Percentiles rank a stretch among this genome's conserved stretches.
Evolutionary conservation across 2,797 vertebrate genomes (phyloP).

Genomic region (Glyptemys insculpta): DNA sequence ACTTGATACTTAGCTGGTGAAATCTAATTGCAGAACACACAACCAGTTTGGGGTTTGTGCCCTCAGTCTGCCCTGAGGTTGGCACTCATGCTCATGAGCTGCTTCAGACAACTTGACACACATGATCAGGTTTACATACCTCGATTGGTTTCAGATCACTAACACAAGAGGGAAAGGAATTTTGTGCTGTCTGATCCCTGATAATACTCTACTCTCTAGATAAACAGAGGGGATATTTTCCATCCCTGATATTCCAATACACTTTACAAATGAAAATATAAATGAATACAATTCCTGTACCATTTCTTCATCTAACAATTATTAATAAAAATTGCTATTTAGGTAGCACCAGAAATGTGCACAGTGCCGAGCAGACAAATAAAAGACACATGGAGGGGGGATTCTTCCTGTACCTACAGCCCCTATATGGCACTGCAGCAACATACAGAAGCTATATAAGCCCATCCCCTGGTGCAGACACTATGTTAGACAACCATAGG

Average conservation of each 20-base stretch:
- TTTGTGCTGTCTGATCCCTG: not conserved
- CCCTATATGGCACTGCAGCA: too few species aligned
- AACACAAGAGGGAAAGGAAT: not conserved
- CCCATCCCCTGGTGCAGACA: not conserved
- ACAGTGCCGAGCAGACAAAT: not conserved
- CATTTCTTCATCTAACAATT: not conserved
- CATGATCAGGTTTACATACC: not conserved
- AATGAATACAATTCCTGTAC: not conserved
- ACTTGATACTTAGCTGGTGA: too few species aligned
- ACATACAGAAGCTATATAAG: not conserved
- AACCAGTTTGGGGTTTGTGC: too few species aligned
- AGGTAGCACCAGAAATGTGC: not conserved
- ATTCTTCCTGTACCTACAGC: not conserved
- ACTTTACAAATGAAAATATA: not conserved
- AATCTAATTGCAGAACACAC: too few species aligned
- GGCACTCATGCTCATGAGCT: too few species aligned
- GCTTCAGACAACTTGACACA: not conserved
- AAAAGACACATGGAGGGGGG: not conserved
- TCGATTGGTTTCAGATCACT: not conserved
- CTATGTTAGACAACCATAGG: not conserved
- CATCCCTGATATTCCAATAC: not conserved
- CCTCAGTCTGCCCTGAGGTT: too few species aligned
- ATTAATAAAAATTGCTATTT: not conserved
- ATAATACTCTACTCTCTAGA: not conserved
- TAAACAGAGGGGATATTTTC: not conserved